Conservation (phyloP, 2,888 invertebrate genomes). For the Hofmannophila pseudospretella region DNA sequence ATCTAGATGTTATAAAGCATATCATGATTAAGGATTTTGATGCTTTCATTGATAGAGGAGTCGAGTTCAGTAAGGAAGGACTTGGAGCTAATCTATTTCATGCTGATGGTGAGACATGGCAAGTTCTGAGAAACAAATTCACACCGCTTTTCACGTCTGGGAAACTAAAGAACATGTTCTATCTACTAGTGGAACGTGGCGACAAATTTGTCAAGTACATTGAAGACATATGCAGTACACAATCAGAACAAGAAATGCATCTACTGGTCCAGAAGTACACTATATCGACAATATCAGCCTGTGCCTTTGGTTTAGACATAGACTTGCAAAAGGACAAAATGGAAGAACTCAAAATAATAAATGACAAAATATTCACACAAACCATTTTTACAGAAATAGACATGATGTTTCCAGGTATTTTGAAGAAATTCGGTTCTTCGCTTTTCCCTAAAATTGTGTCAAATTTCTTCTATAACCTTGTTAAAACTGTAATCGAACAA, state of each 20-base stretch:
- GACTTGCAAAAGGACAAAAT: constrained; percentile 18
- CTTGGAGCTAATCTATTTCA: constrained; percentile 44
- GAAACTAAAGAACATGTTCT: constrained; percentile 50
- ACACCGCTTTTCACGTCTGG: constrained; percentile 47
- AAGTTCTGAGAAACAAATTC: constrained; percentile 34
- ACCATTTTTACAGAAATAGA: constrained; percentile 25
- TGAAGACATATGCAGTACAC: constrained; percentile 9
- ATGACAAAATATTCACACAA: constrained; percentile 19
- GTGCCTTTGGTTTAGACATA: constrained; percentile 38
- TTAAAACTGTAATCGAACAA: constrained; percentile 24
- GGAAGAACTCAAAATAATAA: constrained; percentile 9
- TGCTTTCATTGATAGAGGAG: constrained; percentile 37
- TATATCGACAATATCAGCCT: constrained; percentile 33
- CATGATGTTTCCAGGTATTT: constrained; percentile 39
- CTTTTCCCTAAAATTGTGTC: constrained; percentile 25
- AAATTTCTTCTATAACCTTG: constrained; percentile 31
- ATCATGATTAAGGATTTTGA: constrained; percentile 50
- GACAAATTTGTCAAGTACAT: constrained; percentile 32
- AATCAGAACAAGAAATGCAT: constrained; percentile 28
- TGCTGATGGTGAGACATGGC: constrained; percentile 42
- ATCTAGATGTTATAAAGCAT: constrained; percentile 44
- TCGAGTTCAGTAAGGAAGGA: constrained; percentile 36
- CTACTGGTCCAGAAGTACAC: constrained; percentile 33
- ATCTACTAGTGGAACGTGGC: constrained; percentile 33
- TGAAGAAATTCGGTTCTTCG: constrained; percentile 29